These are phyloP conservation scores for Microctenopoma stevenorrisi DNA, from an alignment of 2,797 vertebrate genomes.

Conservation along the genomic window DNA sequence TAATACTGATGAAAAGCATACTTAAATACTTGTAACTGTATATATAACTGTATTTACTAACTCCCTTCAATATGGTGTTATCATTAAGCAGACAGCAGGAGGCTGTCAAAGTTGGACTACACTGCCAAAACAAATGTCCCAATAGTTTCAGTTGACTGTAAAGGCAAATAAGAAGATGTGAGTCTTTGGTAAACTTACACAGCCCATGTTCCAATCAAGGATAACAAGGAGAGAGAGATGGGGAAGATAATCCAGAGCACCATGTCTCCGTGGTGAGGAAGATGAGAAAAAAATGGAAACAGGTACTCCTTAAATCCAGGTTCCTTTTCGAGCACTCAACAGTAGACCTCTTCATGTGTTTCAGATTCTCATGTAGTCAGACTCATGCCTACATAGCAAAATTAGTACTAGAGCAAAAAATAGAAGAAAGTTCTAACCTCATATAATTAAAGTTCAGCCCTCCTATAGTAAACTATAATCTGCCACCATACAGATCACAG, in stretches of 20 bases:
- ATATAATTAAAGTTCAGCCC: background rate
- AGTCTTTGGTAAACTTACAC: slow-evolving; percentile 79
- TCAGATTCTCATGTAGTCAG: slow-evolving; percentile 20
- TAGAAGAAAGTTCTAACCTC: background rate
- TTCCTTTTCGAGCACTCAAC: slow-evolving; percentile 9
- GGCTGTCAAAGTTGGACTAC: background rate
- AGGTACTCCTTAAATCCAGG: slow-evolving; percentile 5
- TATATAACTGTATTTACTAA: background rate
- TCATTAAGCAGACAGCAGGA: background rate
- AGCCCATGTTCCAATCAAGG: slow-evolving; percentile 83
- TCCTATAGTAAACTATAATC: background rate
- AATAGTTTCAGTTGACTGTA: slow-evolving; percentile 1
- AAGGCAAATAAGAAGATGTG: slow-evolving; percentile 10
- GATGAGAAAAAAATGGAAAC: background rate
- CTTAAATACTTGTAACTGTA: no score
- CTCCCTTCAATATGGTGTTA: background rate
- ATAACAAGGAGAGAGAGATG: slow-evolving; percentile 77
- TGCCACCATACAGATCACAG: slow-evolving; percentile 40
- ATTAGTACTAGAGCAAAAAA: background rate
- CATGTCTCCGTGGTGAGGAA: slow-evolving; percentile 69
- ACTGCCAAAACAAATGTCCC: background rate
- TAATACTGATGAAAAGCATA: background rate
- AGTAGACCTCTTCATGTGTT: slow-evolving; percentile 9
- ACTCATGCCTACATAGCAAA: slow-evolving; percentile 10
- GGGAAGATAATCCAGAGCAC: slow-evolving; percentile 81